Evolutionary conservation across 1,140 invertebrate species (phyloP), one percentile per base, ranked within the genome.

Genomic region (Hylyphantes graminicola): DNA sequence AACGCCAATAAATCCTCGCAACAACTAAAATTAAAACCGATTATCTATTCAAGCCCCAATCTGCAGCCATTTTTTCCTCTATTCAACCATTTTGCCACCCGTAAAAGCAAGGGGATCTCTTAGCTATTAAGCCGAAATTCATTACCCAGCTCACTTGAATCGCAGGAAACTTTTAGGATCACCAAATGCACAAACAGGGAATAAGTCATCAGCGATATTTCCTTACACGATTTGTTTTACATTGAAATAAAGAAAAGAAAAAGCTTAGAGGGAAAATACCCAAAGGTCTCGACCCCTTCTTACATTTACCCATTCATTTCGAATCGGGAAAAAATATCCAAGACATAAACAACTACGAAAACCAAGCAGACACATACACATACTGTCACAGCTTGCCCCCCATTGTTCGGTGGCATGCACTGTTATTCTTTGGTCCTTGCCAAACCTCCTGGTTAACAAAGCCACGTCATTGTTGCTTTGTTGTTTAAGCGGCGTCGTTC

Each of bases 401-500:
- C 51, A 74, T 74, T 74, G 72, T 74, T 57, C 57, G 51, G 57
- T 8, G 72, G 57, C 57, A 6, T 53, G 57, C 53, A 53, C 72
- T 55, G 54, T 74, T 17, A 15, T 61, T 61, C 35, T 35, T 35
- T 35, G 35, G 2, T 35, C 35, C 35, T 35, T 35, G 35, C 35
- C 35, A 35, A 35, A 35, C 35, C 35, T 35, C 35, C 35, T 74
- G 55, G 15, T 70, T 70, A n/a, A n/a, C 2, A n/a, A 68, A 68
- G 65, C 70, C 19, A 53, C 70, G 54, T 53, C 17, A 74, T 74
- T 74, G 72, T 74, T 74, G 54, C n/a, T 12, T 74, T 57, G 72
- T 74, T 74, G 57, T 74, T 74, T 74, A 74, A 53, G 57, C 53
- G 72, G 72, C 72, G 72, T 74, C 72, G 57, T n/a, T 74, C 53